Base-by-base conservation (phyloP, 2,888 invertebrate species). In the Oligia latruncula region DNA sequence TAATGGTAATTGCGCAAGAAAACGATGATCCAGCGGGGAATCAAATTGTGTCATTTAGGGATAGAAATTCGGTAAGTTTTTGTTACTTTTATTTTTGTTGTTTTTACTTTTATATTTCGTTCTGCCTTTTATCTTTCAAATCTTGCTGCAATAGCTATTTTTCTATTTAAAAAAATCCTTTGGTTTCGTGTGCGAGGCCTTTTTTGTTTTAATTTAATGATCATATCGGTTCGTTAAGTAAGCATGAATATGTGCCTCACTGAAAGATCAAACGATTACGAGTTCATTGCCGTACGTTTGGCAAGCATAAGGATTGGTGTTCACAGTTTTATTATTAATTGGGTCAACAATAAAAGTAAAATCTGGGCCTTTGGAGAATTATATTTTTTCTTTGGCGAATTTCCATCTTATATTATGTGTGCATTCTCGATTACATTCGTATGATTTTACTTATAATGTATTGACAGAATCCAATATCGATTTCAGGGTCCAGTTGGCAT, bases 401-500 rank as follows among this genome's bases (percentile, higher is more conserved):
- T 11, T 17, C 20, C 20, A 9, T 64, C 9, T 17, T 15, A 2
- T 11, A 15, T 4, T 49, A 49, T 40, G 4, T 40, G 40, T 74
- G 5, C 6, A 20, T 29, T 1, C 13, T 29, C 1, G 5, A 23
- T 71, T 11, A 29, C 15, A 72, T 29, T 9, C 23, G 5, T 6
- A n/a, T 20, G 40, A 17, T 29, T 40, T 49, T 40, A 23, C 6
- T 15, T 13, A n/a, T 0, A 46, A 11, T 0, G 1, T 55, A 55
- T 29, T 55, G 8, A 71, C 1, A 17, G 3, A 70, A 49, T 13
- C 4, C 8, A 58, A 35, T 13, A n/a, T 46, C 35, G 1, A 93
- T 96, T 93, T 55, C 91, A 97, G 97, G 93, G 93, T 66, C 95
- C 96, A 6, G 94, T 97, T 8, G 96, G 97, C 1, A 94, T 97